Base-by-base conservation (phyloP, 2,888 invertebrate species). In the Brassicogethes aeneus region DNA sequence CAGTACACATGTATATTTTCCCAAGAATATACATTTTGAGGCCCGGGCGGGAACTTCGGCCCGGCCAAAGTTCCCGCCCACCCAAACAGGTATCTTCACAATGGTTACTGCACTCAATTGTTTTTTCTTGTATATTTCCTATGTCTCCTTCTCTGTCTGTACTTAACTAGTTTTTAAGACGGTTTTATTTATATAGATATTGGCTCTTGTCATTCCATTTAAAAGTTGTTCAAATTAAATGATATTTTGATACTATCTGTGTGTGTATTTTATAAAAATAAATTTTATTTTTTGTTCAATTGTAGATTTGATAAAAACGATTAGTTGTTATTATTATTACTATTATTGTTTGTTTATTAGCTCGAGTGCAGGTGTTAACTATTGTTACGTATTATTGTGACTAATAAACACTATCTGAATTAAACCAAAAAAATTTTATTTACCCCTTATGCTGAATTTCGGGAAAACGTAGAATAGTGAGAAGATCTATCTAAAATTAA, bases 331-430 rank as follows among this genome's bases (percentile, higher is more conserved):
- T 41, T 23, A 33, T 34, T 36, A 34, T 17, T 34, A 34, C 39
- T 37, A 16, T 46, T 29, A 45, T 40, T 36, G 34, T 39, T 50
- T 53, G 49, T 48, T 51, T 49, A 51, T 44, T 47, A 49, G n/a
- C n/a, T n/a, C n/a, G 60, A 59, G 60, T 60, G 60, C 59, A 60
- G 58, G 55, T 58, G 56, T 55, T 58, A 57, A 60, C 59, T 60
- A 57, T 57, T 60, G 57, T 48, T 57, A 55, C 53, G 55, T 59
- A 56, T 52, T 58, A 57, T 57, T 59, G 57, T 59, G 53, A 59
- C 55, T 58, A 58, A 59, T 60, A 60, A 60, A 59, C 57, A 58
- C 57, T 57, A 54, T 59, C 57, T 54, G 53, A 57, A 59, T 54
- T 23, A 23, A 7, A 23, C n/a, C n/a, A n/a, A n/a, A n/a, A n/a